A percentile compares a stretch with the other conserved stretches of the same genome.
These are phyloP conservation scores for Gallirallus australis DNA, from an alignment of 2,797 vertebrate species.

Conservation along the genomic window DNA sequence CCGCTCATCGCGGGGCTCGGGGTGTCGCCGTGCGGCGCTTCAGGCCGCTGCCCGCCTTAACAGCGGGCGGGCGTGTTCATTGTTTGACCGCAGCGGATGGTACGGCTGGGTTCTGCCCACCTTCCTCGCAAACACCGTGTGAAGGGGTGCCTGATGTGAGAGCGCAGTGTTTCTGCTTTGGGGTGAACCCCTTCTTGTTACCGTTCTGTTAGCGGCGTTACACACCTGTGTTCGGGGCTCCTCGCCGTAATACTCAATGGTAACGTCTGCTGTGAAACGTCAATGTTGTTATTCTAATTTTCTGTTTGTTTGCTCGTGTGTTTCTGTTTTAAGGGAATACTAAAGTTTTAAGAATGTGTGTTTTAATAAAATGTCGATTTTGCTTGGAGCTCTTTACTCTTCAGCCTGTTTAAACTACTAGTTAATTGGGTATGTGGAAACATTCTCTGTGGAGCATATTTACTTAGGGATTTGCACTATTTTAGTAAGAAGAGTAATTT, in stretches of 20 bases:
- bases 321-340: background rate
- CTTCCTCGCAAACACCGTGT: background rate
- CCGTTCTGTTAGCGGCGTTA: background rate
- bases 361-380: constrained; percentile 1
- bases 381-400: constrained; percentile 60
- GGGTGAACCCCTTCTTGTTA: background rate
- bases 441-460: background rate
- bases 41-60: background rate
- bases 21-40: background rate
- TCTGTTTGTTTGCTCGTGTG: background rate
- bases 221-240: background rate
- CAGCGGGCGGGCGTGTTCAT: accelerated
- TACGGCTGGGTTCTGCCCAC: background rate
- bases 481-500: background rate
- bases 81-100: background rate
- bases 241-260: background rate
- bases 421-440: background rate
- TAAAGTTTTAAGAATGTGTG: background rate
- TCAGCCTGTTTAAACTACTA: constrained; percentile 65
- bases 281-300: accelerated
- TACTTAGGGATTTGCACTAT: background rate
- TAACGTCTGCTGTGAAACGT: background rate
- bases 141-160: accelerated
- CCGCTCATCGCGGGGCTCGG: too few relatives aligned
- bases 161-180: accelerated